phyloP scores from a whole-genome alignment of 2,888 invertebrate genomes.

The Ophion costatus region DNA sequence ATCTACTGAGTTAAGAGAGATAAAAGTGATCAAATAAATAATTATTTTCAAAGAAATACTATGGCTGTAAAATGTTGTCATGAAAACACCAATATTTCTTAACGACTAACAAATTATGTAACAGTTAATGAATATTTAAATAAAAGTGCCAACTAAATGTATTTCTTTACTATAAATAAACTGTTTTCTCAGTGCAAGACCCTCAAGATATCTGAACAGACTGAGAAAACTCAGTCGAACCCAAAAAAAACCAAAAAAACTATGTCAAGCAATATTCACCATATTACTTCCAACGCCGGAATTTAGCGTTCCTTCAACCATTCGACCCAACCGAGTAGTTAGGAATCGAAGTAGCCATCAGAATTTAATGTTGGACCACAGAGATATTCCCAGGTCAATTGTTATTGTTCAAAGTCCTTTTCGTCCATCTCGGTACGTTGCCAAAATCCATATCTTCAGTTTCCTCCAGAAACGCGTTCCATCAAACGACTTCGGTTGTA shows the following conservation, averaged over 20 bases:
- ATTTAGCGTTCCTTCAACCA: not conserved
- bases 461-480: not conserved
- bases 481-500: conserved; percentile 17
- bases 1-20: too few species aligned
- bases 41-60: too few species aligned
- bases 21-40: too few species aligned
- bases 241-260: not conserved
- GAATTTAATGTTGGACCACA: not conserved
- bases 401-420: not conserved
- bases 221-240: too few species aligned
- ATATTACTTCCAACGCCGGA: not conserved
- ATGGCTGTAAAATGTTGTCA: too few species aligned
- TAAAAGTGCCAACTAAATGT: too few species aligned
- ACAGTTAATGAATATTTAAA: too few species aligned
- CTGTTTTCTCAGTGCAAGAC: too few species aligned
- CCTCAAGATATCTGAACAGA: too few species aligned
- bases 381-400: not conserved
- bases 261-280: not conserved
- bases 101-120: too few species aligned
- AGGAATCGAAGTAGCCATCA: not conserved
- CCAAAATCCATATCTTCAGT: not conserved
- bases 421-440: conserved; percentile 15
- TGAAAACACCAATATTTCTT: too few species aligned
- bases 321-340: not conserved
- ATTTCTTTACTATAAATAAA: too few species aligned